phyloP scores from a whole-genome alignment of 1,140 invertebrate genomes.

The Cydia splendana region DNA sequence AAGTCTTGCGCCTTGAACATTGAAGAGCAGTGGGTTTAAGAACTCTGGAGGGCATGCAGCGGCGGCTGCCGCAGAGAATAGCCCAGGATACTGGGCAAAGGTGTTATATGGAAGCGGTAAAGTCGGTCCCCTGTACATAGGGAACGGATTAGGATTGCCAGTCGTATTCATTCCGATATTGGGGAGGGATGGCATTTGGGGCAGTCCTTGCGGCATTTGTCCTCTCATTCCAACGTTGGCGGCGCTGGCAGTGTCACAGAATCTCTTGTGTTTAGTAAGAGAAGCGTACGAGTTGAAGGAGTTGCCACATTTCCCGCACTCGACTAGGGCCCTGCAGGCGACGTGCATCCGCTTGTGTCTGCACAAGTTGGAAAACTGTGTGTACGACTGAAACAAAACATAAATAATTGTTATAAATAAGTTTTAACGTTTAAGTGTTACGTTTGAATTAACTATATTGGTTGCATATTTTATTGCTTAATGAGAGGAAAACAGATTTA shows the following conservation, averaged over 20 bases:
- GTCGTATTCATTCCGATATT: slow-evolving; percentile 78
- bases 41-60: slow-evolving; percentile 76
- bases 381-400: slow-evolving; percentile 92
- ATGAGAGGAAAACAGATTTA: not conserved
- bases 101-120: slow-evolving; percentile 83
- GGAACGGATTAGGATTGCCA: slow-evolving; percentile 83
- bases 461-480: slow-evolving; percentile 31
- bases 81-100: slow-evolving; percentile 81
- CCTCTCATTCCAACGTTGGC: slow-evolving; percentile 74
- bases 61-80: slow-evolving; percentile 79
- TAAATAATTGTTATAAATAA: slow-evolving; percentile 35
- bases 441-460: not conserved
- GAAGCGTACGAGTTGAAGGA: slow-evolving; percentile 94
- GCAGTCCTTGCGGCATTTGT: slow-evolving; percentile 74
- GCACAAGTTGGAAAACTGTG: slow-evolving; percentile 99
- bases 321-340: slow-evolving; percentile 92
- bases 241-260: slow-evolving; percentile 85
- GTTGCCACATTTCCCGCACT: slow-evolving; percentile 95
- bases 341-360: slow-evolving; percentile 99
- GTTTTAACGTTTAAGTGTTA: not conserved
- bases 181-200: slow-evolving; percentile 74
- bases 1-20: slow-evolving; percentile 72
- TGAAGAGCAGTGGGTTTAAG: slow-evolving; percentile 80
- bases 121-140: slow-evolving; percentile 82
- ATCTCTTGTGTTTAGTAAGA: slow-evolving; percentile 90